phyloP scores from a whole-genome alignment of 2,113 vertebrate genomes.

The Prietella phreatophila region DNA sequence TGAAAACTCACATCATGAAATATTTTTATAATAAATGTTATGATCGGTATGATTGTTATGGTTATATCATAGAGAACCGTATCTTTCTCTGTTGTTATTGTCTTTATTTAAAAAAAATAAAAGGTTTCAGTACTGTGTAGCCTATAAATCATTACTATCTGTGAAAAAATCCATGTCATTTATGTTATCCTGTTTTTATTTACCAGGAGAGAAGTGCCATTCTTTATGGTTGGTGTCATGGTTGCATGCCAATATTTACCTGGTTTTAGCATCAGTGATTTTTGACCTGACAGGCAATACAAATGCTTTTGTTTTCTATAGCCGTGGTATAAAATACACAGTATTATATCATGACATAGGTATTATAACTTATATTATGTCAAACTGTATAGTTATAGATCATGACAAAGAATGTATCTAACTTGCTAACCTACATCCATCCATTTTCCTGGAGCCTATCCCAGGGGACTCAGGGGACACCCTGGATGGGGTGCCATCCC shows the following conservation, averaged over 20 bases:
- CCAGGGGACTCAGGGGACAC: too few species aligned
- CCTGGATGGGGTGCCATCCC: too few species aligned
- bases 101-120: neutral
- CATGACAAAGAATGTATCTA: neutral
- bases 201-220: neutral
- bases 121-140: neutral
- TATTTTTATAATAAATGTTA: neutral
- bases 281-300: neutral
- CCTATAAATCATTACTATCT: conserved; percentile 1
- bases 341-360: neutral
- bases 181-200: neutral
- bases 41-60: neutral
- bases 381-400: neutral
- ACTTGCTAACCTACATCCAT: too few species aligned
- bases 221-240: neutral
- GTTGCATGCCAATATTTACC: neutral
- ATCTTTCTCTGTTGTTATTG: neutral
- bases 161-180: neutral
- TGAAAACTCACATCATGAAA: neutral
- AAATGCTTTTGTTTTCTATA: neutral
- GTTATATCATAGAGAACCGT: neutral
- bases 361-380: too few species aligned
- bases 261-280: neutral
- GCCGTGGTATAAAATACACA: neutral
- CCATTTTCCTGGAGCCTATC: too few species aligned